Conservation (phyloP, 2,888 invertebrate species). For the Eupithecia insigniata region DNA sequence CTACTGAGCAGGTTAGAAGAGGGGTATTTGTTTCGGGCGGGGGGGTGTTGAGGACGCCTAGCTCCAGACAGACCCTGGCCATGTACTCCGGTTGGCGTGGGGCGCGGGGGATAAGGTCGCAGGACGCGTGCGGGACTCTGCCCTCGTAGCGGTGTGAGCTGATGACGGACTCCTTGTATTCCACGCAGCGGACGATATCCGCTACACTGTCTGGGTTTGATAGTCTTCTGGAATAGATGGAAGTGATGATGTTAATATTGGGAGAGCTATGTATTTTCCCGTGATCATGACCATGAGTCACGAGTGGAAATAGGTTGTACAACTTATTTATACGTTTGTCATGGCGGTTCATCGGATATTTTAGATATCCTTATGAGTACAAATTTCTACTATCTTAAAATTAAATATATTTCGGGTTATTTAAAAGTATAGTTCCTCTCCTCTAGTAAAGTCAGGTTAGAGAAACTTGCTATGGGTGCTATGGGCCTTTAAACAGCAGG, state of each 20-base stretch:
- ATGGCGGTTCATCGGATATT: too few species aligned
- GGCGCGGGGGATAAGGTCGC: constrained; percentile 72
- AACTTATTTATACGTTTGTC: too few species aligned
- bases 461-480: too few species aligned
- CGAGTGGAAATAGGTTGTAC: too few species aligned
- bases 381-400: too few species aligned
- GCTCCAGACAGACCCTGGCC: constrained; percentile 84
- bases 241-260: not conserved
- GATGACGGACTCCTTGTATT: constrained; percentile 66
- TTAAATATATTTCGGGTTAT: too few species aligned
- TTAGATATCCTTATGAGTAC: too few species aligned
- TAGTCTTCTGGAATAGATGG: not conserved
- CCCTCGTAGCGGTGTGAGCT: constrained; percentile 62
- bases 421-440: too few species aligned
- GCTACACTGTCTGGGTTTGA: constrained; percentile 70
- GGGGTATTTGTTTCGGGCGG: constrained; percentile 58
- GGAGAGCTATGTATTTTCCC: not conserved
- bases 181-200: constrained; percentile 79
- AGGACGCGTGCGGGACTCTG: constrained; percentile 61
- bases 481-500: too few species aligned
- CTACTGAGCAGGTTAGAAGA: constrained; percentile 66
- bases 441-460: too few species aligned
- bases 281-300: too few species aligned
- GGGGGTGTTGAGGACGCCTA: constrained; percentile 72
- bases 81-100: constrained; percentile 60